Conservation (phyloP, 2,113 vertebrate genomes). For the Atherinomorus stipes region DNA sequence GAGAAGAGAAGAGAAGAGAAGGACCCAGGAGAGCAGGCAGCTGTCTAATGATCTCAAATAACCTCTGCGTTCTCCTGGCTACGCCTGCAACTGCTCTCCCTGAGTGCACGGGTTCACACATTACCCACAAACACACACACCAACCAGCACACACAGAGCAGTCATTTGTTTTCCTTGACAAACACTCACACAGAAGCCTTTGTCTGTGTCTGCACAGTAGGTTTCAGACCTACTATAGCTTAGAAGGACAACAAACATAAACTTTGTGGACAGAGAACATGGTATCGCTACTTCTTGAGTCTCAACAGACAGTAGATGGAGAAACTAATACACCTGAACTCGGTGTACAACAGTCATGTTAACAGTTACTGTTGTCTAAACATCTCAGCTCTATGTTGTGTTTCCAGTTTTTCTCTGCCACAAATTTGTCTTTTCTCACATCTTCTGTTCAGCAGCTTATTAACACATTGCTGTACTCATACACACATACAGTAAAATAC, state of each 20-base stretch:
- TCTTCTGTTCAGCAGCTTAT: background rate
- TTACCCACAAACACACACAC: constrained; percentile 57
- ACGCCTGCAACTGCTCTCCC: constrained; percentile 72
- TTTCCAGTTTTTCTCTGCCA: constrained; percentile 11
- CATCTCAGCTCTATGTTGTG: background rate
- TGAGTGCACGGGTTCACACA: constrained; percentile 71
- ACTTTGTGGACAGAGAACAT: constrained; percentile 20
- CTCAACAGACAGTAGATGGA: constrained; percentile 40
- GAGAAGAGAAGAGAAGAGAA: constrained; percentile 25
- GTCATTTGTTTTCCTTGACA: constrained; percentile 78
- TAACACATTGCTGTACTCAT: constrained; percentile 9
- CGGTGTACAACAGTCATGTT: background rate
- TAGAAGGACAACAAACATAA: constrained; percentile 51
- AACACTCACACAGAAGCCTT: constrained; percentile 78
- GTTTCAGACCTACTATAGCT: constrained; percentile 59
- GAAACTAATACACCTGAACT: constrained; percentile 42
- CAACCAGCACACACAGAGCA: constrained; percentile 61
- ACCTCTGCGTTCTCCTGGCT: constrained; percentile 76
- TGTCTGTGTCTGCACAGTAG: constrained; percentile 72
- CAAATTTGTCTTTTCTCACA: constrained; percentile 5
- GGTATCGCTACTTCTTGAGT: constrained; percentile 49
- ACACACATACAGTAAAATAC: background rate
- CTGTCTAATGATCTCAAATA: constrained; percentile 81
- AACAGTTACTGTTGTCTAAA: background rate
- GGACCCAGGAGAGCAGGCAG: constrained; percentile 68